A percentile compares a stretch with the other conserved stretches of the same genome.
Conservation (phyloP, 2,797 vertebrate species). For the Acipenser transmontanus region DNA sequence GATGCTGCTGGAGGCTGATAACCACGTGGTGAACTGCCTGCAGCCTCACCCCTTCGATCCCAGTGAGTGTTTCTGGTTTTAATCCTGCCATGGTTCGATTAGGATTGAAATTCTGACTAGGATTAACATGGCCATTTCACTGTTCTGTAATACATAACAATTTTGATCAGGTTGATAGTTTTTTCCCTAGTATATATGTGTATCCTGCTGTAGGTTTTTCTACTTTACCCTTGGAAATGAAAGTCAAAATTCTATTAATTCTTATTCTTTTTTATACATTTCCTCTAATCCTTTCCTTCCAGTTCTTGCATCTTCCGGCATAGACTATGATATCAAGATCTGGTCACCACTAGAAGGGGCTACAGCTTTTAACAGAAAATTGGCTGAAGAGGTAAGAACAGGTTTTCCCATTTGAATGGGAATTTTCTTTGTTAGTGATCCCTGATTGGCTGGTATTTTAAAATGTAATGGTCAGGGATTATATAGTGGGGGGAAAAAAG, state of each 20-base stretch:
- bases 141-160: no score
- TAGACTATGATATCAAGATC: conserved; percentile 97
- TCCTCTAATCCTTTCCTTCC: conserved; percentile 32
- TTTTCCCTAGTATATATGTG: no score
- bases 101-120: no score
- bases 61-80: conserved; percentile 63
- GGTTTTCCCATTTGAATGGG: background rate
- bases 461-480: no score
- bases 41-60: conserved; percentile 96
- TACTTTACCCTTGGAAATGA: no score
- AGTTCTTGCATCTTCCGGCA: conserved; percentile 97
- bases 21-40: conserved; percentile 97
- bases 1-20: conserved; percentile 96
- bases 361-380: conserved; percentile 86
- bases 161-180: no score
- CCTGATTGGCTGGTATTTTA: no score
- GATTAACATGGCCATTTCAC: no score
- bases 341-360: conserved; percentile 91
- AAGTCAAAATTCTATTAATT: background rate
- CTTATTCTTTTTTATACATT: background rate
- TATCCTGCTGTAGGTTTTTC: no score
- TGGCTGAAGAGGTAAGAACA: conserved; percentile 84
- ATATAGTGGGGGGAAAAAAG: no score
- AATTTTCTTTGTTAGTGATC: background rate
- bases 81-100: no score